These are phyloP conservation scores for Phasianus colchicus DNA, from an alignment of 2,113 vertebrate species.

Conservation along the genomic window DNA sequence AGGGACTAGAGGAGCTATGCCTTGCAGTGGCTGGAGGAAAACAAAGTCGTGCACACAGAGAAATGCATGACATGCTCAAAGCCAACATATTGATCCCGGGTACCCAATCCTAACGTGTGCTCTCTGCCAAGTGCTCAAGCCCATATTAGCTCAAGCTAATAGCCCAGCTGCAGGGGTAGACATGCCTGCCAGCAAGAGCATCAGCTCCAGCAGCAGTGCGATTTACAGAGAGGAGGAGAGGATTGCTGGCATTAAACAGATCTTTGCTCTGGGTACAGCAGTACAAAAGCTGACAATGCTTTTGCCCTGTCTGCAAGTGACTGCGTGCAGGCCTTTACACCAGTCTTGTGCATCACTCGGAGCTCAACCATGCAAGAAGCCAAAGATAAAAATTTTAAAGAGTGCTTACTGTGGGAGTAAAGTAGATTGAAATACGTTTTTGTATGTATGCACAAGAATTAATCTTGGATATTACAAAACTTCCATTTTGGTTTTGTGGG, in stretches of 20 bases:
- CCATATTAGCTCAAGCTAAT: neutral
- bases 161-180: neutral
- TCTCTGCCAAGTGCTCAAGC: neutral
- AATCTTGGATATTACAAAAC: neutral
- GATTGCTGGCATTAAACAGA: neutral
- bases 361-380: neutral
- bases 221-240: neutral
- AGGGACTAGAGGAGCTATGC: accelerated
- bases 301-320: neutral
- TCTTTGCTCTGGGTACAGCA: neutral
- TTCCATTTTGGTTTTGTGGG: neutral
- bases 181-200: neutral
- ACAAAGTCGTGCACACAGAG: neutral
- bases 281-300: neutral
- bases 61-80: neutral
- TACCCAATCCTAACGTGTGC: accelerated
- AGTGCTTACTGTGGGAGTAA: neutral
- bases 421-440: neutral
- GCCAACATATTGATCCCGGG: neutral
- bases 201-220: accelerated
- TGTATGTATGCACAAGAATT: neutral
- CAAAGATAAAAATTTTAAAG: neutral
- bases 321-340: neutral
- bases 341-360: neutral
- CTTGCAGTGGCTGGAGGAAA: neutral